Base-by-base conservation (phyloP, 2,797 vertebrate species). In the Tapera naevia region DNA sequence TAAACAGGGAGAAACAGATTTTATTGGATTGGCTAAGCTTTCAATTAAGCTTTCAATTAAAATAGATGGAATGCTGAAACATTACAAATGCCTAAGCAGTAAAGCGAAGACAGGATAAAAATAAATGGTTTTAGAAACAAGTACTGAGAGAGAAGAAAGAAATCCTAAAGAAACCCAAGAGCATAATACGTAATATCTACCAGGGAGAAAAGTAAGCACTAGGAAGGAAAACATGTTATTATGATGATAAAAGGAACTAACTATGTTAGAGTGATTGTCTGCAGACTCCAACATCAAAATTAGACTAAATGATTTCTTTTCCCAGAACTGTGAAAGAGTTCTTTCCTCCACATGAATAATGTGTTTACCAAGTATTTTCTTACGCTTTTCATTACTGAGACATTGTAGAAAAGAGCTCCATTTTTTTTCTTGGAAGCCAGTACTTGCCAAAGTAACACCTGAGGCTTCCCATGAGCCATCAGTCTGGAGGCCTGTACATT, bases 251-350 rank as follows among this genome's bases (percentile, higher is more conserved):
- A 95, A 92, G 24, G 14, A 94, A 53, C 80, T 62, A 94, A 53
- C 80, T 62, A 62, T 51, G 35, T 81, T 90, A 80, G 50, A 90
- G n/a, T 64, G 73, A 90, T 81, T 91, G 60, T 92, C 76, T 86
- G 48, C 51, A 66, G 73, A 91, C 45, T 93, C 21, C 60, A 88
- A 30, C 64, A 89, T 85, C 90, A 87, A 70, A 95, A 95, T 89
- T 79, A 84, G 73, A 72, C 56, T 67, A 91, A 91, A 95, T 74
- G 61, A 93, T 93, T 95, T 86, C 19, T 90, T 90, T 93, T 82
- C 86, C 67, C 74, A 91, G 83, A 90, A 95, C 56, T 85, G 45
- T 22, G 13, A 48, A 91, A 93, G 48, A 88, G 48, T 33, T 76
- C 33, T 66, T 91, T 76, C 50, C 43, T 88, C 51, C 41, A 15